phyloP scores from a whole-genome alignment of 2,797 vertebrate species.

The Sparidentex hasta region DNA sequence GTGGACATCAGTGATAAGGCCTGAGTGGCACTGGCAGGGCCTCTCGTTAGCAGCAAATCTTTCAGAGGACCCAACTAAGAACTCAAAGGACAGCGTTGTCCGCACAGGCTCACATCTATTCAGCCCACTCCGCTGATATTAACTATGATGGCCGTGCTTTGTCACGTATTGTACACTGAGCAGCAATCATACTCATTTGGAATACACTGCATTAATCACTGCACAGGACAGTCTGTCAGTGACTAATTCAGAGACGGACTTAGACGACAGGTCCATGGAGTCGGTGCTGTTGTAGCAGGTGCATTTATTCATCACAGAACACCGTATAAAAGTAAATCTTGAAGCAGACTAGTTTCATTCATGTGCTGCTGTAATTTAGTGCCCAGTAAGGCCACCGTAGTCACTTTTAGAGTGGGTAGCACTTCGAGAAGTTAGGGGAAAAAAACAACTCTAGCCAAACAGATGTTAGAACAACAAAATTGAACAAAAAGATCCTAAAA shows the following conservation, averaged over 20 bases:
- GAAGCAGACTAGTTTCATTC: not conserved
- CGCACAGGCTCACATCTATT: slow-evolving; percentile 15
- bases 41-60: slow-evolving; percentile 54
- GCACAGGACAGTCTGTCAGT: not conserved
- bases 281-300: not conserved
- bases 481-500: slow-evolving; percentile 60
- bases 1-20: slow-evolving; percentile 64
- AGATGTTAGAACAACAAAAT: slow-evolving; percentile 70
- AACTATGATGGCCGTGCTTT: slow-evolving; percentile 5
- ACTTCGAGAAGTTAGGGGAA: slow-evolving; percentile 45
- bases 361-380: slow-evolving; percentile 2
- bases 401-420: slow-evolving; percentile 19
- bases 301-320: slow-evolving; percentile 9
- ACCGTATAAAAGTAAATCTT: not conserved
- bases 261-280: not conserved
- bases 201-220: not conserved
- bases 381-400: not conserved
- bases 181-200: not conserved
- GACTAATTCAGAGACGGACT: slow-evolving; percentile 9
- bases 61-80: slow-evolving; percentile 25
- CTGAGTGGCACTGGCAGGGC: slow-evolving; percentile 37
- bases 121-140: slow-evolving; percentile 1
- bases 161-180: not conserved
- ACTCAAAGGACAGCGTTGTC: slow-evolving; percentile 33
- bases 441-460: slow-evolving; percentile 51